Evolutionary conservation across 64 coral and sea anemone genomes (phyloP), one percentile per base, ranked within the genome.

Genomic region (Actinia tenebrosa): DNA sequence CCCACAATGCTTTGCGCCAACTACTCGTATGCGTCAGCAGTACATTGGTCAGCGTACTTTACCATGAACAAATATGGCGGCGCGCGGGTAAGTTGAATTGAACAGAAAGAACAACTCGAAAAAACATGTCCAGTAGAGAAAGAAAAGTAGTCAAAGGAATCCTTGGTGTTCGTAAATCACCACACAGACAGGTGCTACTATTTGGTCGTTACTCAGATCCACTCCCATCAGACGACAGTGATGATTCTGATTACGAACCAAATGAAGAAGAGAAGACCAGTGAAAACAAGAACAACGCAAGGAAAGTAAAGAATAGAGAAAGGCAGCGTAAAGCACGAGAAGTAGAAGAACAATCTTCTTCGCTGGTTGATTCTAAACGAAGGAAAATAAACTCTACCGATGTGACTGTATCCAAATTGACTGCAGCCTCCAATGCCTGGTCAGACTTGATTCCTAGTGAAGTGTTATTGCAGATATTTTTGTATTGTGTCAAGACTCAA

Each of bases 201-300:
- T 85, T 85, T 64, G 53, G 83, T 85, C 83, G 83, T 16, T 64
- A 85, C 26, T 30, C 83, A 85, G 83, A 85, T n/a, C 54, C 44
- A 20, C 56, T 85, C 1, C 83, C 83, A 3, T 85, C 83, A 16
- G 83, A 85, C 16, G 83, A 85, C 16, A 85, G 83, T 64, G 83
- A 85, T 26, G 80, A 83, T 64, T 58, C 54, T 2, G 83, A 85
- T 16, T 85, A 85, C 10, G 53, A 55, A 52, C 54, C 82, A 16
- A 23, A 3, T 18, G 77, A 77, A 20, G 14, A 47, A 55, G 53
- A 53, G 10, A 16, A 17, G 13, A 17, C 50, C 17, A 45, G 52
- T 47, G 55, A 19, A 84, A 26, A 81, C 5, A 22, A 79, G 9
- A 79, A 44, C 0, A 47, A 43, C 16, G 19, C 13, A 14, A 45